phyloP scores from a whole-genome alignment of 2,797 vertebrate genomes.

The Enteromius thamalakanensis region DNA sequence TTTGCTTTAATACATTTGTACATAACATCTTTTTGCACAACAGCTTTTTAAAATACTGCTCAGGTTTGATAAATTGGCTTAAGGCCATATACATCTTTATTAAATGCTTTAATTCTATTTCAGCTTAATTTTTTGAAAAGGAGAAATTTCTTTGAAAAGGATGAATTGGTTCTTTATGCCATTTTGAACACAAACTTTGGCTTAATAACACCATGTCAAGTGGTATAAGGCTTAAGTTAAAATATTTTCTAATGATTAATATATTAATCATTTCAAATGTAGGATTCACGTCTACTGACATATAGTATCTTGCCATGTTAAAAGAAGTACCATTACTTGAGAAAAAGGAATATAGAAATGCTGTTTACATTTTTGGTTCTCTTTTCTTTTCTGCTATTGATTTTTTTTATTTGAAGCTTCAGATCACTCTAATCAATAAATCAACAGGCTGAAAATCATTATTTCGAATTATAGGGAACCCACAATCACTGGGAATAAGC shows the following conservation, averaged over 20 bases:
- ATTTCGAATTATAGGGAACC: conserved; percentile 69
- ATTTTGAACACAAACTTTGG: neutral
- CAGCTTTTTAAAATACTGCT: neutral
- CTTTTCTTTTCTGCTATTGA: conserved; percentile 59
- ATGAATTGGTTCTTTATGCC: neutral
- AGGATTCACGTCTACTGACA: neutral
- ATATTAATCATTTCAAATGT: neutral
- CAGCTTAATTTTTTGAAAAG: conserved; percentile 5
- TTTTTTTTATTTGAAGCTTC: conserved; percentile 14
- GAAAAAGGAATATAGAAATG: neutral
- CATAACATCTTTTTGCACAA: neutral
- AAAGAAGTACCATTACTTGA: neutral
- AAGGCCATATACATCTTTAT: conserved; percentile 18
- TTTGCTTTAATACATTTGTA: neutral
- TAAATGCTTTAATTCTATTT: neutral
- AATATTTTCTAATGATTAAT: neutral
- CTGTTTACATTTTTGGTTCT: neutral
- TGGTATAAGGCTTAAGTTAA: neutral
- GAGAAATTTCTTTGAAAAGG: neutral
- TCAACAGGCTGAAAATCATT: conserved; percentile 69
- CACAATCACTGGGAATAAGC: conserved; percentile 67
- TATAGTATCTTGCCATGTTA: neutral
- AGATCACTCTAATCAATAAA: conserved; percentile 62
- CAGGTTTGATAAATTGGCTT: conserved; percentile 25
- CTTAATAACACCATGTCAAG: neutral